Conservation (phyloP, 53 echinoderm and acorn worm genomes). For the Antedon mediterranea region DNA sequence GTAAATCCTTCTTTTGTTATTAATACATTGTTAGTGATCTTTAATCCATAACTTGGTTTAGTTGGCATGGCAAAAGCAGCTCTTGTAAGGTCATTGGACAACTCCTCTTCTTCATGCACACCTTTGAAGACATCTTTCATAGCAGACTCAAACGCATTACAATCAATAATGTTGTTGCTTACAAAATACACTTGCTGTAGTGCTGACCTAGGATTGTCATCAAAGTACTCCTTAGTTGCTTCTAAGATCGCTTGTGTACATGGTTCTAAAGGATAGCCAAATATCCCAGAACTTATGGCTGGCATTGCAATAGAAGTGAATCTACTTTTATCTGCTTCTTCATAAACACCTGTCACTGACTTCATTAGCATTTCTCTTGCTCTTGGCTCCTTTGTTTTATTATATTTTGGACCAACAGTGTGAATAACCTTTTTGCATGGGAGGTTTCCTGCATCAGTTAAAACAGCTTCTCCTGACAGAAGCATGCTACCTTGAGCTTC, state of each 20-base stretch:
- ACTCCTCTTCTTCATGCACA: neutral
- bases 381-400: neutral
- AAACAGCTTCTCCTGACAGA: slow-evolving; percentile 16
- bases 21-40: slow-evolving; percentile 8
- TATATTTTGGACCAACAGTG: slow-evolving; percentile 18
- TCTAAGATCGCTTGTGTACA: slow-evolving; percentile 16
- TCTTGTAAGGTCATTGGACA: neutral
- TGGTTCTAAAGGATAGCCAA: slow-evolving; percentile 23
- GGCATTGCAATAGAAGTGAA: slow-evolving; percentile 23
- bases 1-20: slow-evolving; percentile 21
- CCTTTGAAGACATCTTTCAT: neutral
- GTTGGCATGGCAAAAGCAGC: neutral
- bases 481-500: neutral
- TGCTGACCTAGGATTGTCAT: neutral
- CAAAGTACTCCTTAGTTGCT: slow-evolving; percentile 18
- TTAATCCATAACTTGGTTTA: neutral
- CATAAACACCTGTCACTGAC: slow-evolving; percentile 1
- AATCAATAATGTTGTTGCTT: neutral
- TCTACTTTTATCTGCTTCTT: slow-evolving; percentile 6
- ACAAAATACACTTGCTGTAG: neutral
- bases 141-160: neutral
- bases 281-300: slow-evolving; percentile 29
- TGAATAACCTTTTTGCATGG: slow-evolving; percentile 35
- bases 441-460: slow-evolving; percentile 14
- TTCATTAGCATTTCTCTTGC: slow-evolving; percentile 12